Evolutionary conservation across 1,140 invertebrate genomes (phyloP), one percentile per base, ranked within the genome.

Genomic region (Stegodyphus dumicola): DNA sequence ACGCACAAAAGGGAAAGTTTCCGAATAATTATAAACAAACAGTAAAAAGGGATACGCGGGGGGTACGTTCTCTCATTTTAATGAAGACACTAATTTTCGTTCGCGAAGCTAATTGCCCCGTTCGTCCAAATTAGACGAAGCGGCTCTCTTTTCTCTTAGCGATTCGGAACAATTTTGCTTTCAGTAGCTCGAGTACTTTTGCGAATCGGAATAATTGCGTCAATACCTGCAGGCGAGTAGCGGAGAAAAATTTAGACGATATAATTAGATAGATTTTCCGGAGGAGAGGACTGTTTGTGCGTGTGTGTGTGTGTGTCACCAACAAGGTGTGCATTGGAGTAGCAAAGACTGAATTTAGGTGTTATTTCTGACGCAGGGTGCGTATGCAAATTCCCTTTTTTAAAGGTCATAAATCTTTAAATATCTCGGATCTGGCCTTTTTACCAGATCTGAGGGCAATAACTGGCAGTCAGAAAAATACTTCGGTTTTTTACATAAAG

Each of bases 21-120:
- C 13, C 65, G 70, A 71, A 71, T 78, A 78, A 78, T 78, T 78
- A 69, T 69, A 67, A 78, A 78, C 66, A 78, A 69, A 78, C 77
- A 69, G 77, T 49, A 78, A 78, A 78, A 78, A 69, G 77, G 15
- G 9, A n/a, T 13, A n/a, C 65, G 7, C 15, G 33, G 33, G 33
- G 33, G 15, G 56, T 60, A 11, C 17, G 65, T 2, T 17, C 17
- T 67, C 11, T n/a, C 13, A 33, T 66, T 78, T 78, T 78, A 78
- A 78, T 78, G 65, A 69, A 69, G 65, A 6, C 10, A n/a, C 11
- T 67, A 67, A 67, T 67, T 67, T 67, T 67, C 65, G 11, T 67
- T 18, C 66, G 17, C n/a, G 15, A 18, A 17, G 67, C 69, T 78
- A 78, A 78, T 78, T 78, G 77, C 77, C 77, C n/a, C 52, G 51